Conservation (phyloP, 2,113 vertebrate species). For the Erpornis zantholeuca region DNA sequence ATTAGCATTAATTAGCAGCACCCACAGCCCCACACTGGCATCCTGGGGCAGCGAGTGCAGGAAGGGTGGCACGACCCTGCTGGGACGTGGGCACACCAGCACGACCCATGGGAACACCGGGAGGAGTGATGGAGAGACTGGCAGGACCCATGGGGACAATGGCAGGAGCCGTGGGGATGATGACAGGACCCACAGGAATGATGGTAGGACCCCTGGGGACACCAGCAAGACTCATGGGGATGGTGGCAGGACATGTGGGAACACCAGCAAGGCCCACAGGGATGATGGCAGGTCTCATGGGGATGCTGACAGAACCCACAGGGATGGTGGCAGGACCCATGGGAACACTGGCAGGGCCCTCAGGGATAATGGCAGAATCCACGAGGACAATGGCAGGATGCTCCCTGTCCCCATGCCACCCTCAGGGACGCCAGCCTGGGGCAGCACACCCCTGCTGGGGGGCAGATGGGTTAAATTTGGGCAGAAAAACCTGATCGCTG, state of each 20-base stretch:
- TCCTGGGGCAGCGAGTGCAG: background rate
- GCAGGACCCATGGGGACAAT: background rate
- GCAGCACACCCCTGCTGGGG: background rate
- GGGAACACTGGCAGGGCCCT: background rate
- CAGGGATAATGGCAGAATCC: background rate
- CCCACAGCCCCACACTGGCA: background rate
- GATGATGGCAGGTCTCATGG: background rate
- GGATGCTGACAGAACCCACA: too few relatives aligned
- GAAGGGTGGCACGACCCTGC: background rate
- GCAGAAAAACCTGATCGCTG: background rate
- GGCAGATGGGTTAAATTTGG: background rate
- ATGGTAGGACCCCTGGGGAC: background rate
- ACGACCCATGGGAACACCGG: background rate
- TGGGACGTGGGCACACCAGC: background rate
- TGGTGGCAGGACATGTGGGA: fast-evolving
- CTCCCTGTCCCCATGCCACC: background rate
- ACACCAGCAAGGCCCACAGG: background rate
- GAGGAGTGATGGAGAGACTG: background rate
- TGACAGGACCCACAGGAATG: background rate
- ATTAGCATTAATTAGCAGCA: background rate
- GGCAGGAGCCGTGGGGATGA: background rate
- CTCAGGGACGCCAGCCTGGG: background rate
- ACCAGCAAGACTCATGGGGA: too few relatives aligned
- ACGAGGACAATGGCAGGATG: background rate
- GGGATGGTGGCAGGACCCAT: too few relatives aligned